Evolutionary conservation across 2,113 vertebrate genomes (phyloP).

Genomic region (Telmatochromis sp.): DNA sequence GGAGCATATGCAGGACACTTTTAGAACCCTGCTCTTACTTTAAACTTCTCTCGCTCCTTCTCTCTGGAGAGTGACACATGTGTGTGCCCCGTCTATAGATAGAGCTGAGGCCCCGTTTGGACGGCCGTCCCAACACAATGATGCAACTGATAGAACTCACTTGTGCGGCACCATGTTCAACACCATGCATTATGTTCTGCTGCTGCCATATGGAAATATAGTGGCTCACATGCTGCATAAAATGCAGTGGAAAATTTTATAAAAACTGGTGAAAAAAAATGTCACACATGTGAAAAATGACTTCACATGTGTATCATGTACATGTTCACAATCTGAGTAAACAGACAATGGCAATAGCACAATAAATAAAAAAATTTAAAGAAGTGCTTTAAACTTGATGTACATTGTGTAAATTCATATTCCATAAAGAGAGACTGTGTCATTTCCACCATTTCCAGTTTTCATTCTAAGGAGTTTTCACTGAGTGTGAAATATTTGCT

Average conservation of each 20-base stretch:
- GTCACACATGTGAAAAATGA: too few relatives aligned
- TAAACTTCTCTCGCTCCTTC: slow-evolving; percentile 27
- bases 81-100: slow-evolving; percentile 33
- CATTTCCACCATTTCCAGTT: neutral
- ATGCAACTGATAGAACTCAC: neutral
- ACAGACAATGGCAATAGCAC: neutral
- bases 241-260: neutral
- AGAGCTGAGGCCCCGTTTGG: slow-evolving; percentile 25
- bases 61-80: slow-evolving; percentile 17
- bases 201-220: neutral
- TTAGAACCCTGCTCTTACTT: slow-evolving; percentile 43
- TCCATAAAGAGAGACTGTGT: neutral
- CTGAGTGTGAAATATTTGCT: neutral
- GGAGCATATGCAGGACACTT: slow-evolving; percentile 38
- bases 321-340: neutral
- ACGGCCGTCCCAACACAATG: neutral
- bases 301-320: neutral
- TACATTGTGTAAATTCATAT: neutral
- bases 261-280: neutral
- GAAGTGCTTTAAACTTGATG: neutral
- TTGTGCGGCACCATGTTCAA: neutral
- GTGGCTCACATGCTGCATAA: neutral
- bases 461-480: neutral
- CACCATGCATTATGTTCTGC: neutral
- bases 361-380: accelerated